A percentile compares a stretch with the other conserved stretches of the same genome.
Evolutionary conservation across 2,113 vertebrate species (phyloP).

Genomic region (Petroica traversi): DNA sequence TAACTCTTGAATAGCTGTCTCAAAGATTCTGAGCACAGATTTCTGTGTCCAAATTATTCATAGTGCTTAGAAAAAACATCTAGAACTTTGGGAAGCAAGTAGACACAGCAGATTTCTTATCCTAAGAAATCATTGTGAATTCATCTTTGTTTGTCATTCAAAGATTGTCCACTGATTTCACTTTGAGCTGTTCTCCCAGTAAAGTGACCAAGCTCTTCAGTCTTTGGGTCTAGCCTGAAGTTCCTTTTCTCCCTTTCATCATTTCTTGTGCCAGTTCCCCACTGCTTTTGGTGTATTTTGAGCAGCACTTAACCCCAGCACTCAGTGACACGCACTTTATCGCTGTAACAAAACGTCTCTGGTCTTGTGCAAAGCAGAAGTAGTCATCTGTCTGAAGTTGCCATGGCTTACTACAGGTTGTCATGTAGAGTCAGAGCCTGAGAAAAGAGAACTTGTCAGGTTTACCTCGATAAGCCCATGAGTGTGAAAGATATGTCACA

Average conservation of each 20-base stretch:
- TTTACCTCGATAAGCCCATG: constrained; percentile 41
- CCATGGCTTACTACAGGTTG: neutral
- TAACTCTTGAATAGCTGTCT: neutral
- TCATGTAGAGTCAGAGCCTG: neutral
- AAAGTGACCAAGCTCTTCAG: neutral
- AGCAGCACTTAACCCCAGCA: neutral
- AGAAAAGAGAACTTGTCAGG: constrained; percentile 9
- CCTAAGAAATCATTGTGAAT: neutral
- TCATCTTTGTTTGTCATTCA: neutral
- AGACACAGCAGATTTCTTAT: neutral
- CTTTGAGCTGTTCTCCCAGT: neutral
- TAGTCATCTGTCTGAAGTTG: neutral
- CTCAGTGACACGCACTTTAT: neutral
- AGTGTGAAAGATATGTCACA: constrained; percentile 62
- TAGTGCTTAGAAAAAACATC: neutral
- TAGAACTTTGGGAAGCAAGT: neutral
- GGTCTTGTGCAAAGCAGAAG: neutral
- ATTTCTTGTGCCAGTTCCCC: neutral
- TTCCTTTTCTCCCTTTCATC: neutral
- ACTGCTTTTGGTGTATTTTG: neutral
- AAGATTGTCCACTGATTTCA: neutral
- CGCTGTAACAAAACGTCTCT: neutral
- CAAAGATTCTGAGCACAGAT: neutral
- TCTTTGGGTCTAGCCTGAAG: neutral
- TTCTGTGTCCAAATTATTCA: neutral